A percentile compares a stretch with the other conserved stretches of the same genome.
These are phyloP conservation scores for Champsocephalus gunnari DNA, from an alignment of 2,797 vertebrate species.

Conservation along the genomic window DNA sequence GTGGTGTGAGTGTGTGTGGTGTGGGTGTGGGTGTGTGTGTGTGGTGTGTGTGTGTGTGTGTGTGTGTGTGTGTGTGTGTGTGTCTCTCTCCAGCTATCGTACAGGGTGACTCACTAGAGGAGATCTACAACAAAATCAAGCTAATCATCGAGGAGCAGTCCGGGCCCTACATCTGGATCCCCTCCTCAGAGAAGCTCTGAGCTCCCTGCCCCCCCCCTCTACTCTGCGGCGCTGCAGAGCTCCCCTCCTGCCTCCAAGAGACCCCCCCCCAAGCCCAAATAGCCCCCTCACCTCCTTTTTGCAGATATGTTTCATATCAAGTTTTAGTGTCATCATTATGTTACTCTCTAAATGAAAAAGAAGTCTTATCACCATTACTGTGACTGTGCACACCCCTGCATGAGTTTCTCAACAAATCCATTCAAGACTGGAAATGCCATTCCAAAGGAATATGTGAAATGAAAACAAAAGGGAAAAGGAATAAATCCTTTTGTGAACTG, in stretches of 20 bases:
- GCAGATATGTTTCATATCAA: slow-evolving; percentile 97
- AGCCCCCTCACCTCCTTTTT: slow-evolving; percentile 91
- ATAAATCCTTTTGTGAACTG: slow-evolving; percentile 77
- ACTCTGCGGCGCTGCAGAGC: slow-evolving; percentile 70
- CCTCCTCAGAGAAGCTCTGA: slow-evolving; percentile 99
- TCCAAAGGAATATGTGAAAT: slow-evolving; percentile 85
- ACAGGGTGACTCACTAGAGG: slow-evolving; percentile 99
- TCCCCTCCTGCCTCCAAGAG: slow-evolving; percentile 82
- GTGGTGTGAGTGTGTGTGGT: too few relatives aligned
- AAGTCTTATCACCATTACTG: slow-evolving; percentile 95
- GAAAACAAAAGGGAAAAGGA: slow-evolving; percentile 81
- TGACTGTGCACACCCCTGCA: slow-evolving; percentile 98
- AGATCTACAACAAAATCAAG: slow-evolving; percentile 99
- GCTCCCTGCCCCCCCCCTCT: slow-evolving; percentile 72
- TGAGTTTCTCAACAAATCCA: slow-evolving; percentile 96
- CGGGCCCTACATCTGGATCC: slow-evolving; percentile 99
- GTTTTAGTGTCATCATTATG: slow-evolving; percentile 99
- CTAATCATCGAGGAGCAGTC: slow-evolving; percentile 99
- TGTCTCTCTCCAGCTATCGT: slow-evolving; percentile 90
- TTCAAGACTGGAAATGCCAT: slow-evolving; percentile 92
- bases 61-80: too few relatives aligned
- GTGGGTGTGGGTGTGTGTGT: too few relatives aligned
- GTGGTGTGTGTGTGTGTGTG: too few relatives aligned
- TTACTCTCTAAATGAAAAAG: slow-evolving; percentile 89
- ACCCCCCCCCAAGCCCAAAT: slow-evolving; percentile 86